Percentiles rank a stretch among this genome's conserved stretches.
These are phyloP conservation scores for Andrena trimmerana DNA, from an alignment of 2,888 invertebrate genomes.

Conservation along the genomic window DNA sequence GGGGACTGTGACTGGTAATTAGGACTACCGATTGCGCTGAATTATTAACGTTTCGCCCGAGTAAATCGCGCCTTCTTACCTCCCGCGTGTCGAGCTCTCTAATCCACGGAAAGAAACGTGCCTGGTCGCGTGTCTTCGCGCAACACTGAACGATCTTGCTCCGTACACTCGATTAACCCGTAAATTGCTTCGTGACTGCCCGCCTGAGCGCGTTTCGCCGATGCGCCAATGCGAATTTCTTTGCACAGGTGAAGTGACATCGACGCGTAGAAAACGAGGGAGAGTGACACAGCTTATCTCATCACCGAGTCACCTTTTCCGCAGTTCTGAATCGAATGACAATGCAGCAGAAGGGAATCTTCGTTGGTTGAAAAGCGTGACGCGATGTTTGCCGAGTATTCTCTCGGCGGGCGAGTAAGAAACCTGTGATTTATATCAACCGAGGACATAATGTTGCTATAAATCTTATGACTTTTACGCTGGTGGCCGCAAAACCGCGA, in stretches of 20 bases:
- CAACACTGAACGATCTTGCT: background rate
- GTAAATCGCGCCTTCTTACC: background rate
- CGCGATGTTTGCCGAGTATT: background rate
- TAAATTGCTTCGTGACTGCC: background rate
- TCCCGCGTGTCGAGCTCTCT: constrained; percentile 18
- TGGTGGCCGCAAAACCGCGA: background rate
- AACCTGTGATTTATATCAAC: background rate
- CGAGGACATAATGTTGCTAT: background rate
- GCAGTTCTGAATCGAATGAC: background rate
- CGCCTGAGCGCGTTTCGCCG: background rate
- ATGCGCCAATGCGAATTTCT: constrained; percentile 8
- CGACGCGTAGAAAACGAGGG: background rate
- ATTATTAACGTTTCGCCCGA: constrained; percentile 28
- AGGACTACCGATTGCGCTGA: constrained; percentile 50
- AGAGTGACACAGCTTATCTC: constrained; percentile 27
- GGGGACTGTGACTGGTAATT: constrained; percentile 31
- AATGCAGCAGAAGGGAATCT: background rate
- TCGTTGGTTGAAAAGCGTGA: background rate
- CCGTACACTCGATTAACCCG: background rate
- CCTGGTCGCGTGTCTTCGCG: background rate
- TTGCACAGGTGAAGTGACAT: constrained; percentile 38
- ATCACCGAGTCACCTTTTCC: background rate
- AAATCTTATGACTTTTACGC: background rate
- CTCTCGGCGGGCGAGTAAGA: background rate
- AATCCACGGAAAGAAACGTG: constrained; percentile 11